Conservation (phyloP, 2,888 invertebrate genomes). For the Apodemia zela region DNA sequence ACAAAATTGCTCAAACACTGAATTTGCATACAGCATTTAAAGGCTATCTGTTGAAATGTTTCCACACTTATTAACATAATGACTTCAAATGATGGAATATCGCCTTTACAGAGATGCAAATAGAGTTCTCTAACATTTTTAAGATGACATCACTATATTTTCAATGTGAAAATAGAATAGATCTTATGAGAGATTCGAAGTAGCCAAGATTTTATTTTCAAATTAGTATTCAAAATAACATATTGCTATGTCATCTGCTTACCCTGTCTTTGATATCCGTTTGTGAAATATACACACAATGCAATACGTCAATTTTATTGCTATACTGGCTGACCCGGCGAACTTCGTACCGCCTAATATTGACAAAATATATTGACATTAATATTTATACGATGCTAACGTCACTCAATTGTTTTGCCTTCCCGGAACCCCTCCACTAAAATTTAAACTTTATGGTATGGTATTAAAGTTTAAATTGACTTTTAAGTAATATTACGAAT, state of each 20-base stretch:
- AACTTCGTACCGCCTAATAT: too few relatives aligned
- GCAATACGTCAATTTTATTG: too few relatives aligned
- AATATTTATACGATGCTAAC: too few relatives aligned
- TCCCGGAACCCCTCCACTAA: too few relatives aligned
- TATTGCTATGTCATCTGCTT: neutral
- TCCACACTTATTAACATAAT: neutral
- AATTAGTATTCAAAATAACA: neutral
- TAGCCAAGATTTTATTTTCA: neutral
- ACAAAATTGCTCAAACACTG: neutral
- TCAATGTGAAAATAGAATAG: conserved; percentile 8
- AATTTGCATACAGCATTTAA: conserved; percentile 10
- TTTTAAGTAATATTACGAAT: too few relatives aligned
- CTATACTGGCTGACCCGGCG: too few relatives aligned
- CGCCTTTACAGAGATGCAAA: neutral
- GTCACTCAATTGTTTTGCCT: too few relatives aligned
- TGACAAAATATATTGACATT: too few relatives aligned
- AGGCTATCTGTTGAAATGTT: conserved; percentile 11
- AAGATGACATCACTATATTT: conserved; percentile 8
- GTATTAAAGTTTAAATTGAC: too few relatives aligned
- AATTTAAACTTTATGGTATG: too few relatives aligned
- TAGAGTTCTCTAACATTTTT: neutral
- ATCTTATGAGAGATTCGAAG: neutral
- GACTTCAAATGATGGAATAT: neutral
- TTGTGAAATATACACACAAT: too few relatives aligned
- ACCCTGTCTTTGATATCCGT: neutral